Base-by-base conservation (phyloP, 1,140 invertebrate genomes). In the Drosophila pallidifrons region DNA sequence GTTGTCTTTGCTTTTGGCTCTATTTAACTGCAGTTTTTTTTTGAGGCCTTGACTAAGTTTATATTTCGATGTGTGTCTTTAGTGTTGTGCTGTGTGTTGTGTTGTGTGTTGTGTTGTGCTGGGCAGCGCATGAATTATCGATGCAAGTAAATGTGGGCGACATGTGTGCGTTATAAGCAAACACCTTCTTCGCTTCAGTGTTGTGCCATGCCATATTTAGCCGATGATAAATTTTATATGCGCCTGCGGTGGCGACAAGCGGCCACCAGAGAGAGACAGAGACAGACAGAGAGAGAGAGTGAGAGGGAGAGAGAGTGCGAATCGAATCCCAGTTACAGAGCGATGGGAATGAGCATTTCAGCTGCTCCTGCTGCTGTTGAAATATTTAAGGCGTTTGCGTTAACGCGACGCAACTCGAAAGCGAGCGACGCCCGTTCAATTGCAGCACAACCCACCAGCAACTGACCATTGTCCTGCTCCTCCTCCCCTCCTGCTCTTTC, bases 201-300 rank as follows among this genome's bases (percentile, higher is more conserved):
- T 32, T 32, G 32, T 32, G 7, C 32, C 59, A 68, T 77, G 60
- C 60, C 85, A 83, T 81, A 89, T 88, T 88, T 88, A 88, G 83
- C 75, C 61, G 77, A 80, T 87, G 81, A 89, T 88, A 70, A 83
- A 88, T 88, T 78, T 88, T 88, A 61, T 71, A 85, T 85, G 55
- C n/a, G 64, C 46, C 59, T 65, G 45, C 52, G 61, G 46, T 58
- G 52, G 32, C 69, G 61, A 66, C 60, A 68, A 59, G 45, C 60
- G 67, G 47, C 45, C 61, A 61, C 45, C 54, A 66, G 54, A 72
- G 69, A 64, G 49, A 43, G 32, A 13, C 16, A 28, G 25, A 10
- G n/a, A 54, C 15, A 20, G 45, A 13, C 11, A 60, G 41, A 46
- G 10, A 20, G n/a, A 47, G 10, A 51, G 25, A 49, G 3, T n/a